Conservation (phyloP, 2,888 invertebrate species). For the Anticlea derivata region DNA sequence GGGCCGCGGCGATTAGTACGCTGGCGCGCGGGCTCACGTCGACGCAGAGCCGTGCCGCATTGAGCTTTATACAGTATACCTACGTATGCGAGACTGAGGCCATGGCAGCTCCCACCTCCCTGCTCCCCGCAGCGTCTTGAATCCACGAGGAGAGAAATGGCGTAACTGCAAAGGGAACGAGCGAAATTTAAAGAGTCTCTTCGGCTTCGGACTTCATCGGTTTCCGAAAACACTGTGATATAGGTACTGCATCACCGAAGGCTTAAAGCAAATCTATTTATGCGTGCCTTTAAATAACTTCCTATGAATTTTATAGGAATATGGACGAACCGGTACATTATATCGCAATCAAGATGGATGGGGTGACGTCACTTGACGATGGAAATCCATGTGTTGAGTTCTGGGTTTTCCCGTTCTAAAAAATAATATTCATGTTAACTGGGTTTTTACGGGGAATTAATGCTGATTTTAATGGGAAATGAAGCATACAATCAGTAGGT, state of each 20-base stretch:
- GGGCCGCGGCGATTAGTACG: constrained; percentile 55
- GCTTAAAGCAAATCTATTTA: not conserved
- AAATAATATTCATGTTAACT: no score
- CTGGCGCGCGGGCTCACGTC: constrained; percentile 60
- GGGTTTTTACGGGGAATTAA: no score
- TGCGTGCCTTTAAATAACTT: no score
- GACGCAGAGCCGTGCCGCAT: constrained; percentile 74
- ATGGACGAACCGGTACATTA: no score
- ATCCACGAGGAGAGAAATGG: constrained; percentile 17
- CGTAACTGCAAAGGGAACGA: constrained; percentile 34
- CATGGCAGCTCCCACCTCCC: constrained; percentile 41
- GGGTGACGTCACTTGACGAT: no score
- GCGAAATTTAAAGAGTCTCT: constrained; percentile 35
- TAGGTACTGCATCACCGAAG: constrained; percentile 26
- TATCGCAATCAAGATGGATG: no score
- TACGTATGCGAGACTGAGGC: constrained; percentile 56
- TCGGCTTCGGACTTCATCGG: constrained; percentile 33
- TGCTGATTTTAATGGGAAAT: no score
- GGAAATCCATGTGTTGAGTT: no score
- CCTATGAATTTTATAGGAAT: no score
- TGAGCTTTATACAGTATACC: constrained; percentile 68
- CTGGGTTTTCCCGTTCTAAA: no score
- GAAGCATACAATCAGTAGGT: no score
- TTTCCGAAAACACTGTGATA: constrained; percentile 38
- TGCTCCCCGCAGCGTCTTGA: constrained; percentile 35